These are phyloP conservation scores for Protonibea diacanthus DNA, from an alignment of 2,797 vertebrate genomes.

Conservation along the genomic window DNA sequence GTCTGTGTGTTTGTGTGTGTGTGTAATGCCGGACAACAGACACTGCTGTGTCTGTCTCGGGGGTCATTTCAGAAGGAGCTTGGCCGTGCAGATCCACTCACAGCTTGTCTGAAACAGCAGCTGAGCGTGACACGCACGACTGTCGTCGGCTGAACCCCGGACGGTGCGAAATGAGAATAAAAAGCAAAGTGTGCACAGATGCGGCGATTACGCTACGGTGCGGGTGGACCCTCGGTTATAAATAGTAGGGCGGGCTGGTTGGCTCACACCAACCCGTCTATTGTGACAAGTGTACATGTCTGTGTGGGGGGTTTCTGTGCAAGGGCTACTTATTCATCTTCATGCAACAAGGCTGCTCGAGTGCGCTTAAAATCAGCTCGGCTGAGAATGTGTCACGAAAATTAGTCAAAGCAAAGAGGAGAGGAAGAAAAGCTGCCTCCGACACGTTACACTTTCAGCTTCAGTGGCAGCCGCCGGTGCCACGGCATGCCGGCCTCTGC, in stretches of 20 bases:
- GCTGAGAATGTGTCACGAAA: not conserved
- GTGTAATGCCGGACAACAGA: slow-evolving; percentile 55
- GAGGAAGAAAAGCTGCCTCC: not conserved
- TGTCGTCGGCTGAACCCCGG: slow-evolving; percentile 5
- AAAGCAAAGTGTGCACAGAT: slow-evolving; percentile 8
- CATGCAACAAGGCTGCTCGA: not conserved
- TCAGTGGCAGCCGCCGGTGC: slow-evolving; percentile 4
- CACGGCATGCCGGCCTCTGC: slow-evolving; percentile 8
- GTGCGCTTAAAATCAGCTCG: not conserved
- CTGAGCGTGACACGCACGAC: slow-evolving; percentile 47
- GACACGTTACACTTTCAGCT: slow-evolving; percentile 14
- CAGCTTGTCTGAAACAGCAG: slow-evolving; percentile 54
- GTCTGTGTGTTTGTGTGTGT: slow-evolving; percentile 34
- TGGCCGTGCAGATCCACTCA: slow-evolving; percentile 46
- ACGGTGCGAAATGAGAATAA: slow-evolving; percentile 1
- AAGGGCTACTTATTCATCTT: not conserved
- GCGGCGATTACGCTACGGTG: not conserved
- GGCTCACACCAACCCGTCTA: not conserved
- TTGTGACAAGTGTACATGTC: slow-evolving; percentile 3
- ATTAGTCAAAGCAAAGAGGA: not conserved
- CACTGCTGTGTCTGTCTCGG: slow-evolving; percentile 65
- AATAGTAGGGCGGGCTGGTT: not conserved
- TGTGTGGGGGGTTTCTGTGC: not conserved
- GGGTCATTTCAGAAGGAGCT: slow-evolving; percentile 56
- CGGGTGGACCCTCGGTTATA: not conserved